These are phyloP conservation scores for Mesocricetus auratus DNA, from an alignment of 2,113 vertebrate species.

Conservation along the genomic window DNA sequence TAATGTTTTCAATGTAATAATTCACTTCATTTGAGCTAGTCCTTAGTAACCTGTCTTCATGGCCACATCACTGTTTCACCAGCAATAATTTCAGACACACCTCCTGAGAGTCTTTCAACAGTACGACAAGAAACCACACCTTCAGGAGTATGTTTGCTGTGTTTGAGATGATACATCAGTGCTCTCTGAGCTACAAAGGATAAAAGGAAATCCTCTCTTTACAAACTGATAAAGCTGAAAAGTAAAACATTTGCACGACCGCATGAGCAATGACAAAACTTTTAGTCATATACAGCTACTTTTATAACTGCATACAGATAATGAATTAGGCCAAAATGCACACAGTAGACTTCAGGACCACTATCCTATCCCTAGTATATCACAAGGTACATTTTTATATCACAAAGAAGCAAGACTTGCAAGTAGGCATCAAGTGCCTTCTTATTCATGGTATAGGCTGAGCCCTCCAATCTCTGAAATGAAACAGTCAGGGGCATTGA, in stretches of 20 bases:
- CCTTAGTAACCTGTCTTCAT: neutral
- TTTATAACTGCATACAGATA: conserved; percentile 76
- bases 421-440: neutral
- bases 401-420: conserved; percentile 75
- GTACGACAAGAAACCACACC: neutral
- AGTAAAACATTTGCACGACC: conserved; percentile 95
- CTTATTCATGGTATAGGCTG: neutral
- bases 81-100: neutral
- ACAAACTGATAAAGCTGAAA: conserved; percentile 94
- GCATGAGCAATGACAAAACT: conserved; percentile 94
- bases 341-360: neutral
- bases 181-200: conserved; percentile 56
- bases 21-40: neutral
- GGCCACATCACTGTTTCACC: neutral
- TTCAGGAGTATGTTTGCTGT: neutral
- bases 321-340: neutral
- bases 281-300: conserved; percentile 90
- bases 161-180: neutral
- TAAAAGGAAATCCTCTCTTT: conserved; percentile 94
- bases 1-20: neutral
- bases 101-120: neutral
- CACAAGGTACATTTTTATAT: conserved; percentile 97
- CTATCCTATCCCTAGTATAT: conserved; percentile 95
- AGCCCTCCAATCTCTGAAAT: neutral
- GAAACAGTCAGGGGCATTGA: neutral